Evolutionary conservation across 2,797 vertebrate species (phyloP).

Genomic region (Chelon labrosus): DNA sequence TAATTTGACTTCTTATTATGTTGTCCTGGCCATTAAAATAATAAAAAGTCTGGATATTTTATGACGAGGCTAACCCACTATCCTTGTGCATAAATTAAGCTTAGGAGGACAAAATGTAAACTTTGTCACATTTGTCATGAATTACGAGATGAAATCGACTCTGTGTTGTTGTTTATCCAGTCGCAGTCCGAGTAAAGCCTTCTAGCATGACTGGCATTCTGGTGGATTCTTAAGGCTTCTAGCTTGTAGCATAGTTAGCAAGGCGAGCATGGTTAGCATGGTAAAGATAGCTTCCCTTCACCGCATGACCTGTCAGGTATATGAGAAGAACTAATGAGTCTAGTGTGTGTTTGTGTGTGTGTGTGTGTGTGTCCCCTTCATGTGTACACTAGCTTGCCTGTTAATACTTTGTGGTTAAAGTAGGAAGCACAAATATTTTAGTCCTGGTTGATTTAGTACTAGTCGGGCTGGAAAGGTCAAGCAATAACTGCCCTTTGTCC

Average conservation of each 20-base stretch:
- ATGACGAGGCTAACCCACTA: too few species aligned
- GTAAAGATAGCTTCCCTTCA: conserved; percentile 62
- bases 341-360: not conserved
- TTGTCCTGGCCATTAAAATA: too few species aligned
- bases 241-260: conserved; percentile 38
- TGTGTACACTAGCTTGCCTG: not conserved
- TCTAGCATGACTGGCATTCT: conserved; percentile 6
- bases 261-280: conserved; percentile 50
- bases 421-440: too few species aligned
- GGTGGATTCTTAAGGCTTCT: conserved; percentile 9
- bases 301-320: conserved; percentile 26
- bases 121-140: not conserved
- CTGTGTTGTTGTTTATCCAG: not conserved
- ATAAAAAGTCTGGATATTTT: too few species aligned
- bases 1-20: too few species aligned
- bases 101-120: not conserved
- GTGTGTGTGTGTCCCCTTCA: too few species aligned
- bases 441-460: too few species aligned
- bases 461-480: too few species aligned
- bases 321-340: conserved; percentile 48
- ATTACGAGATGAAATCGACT: not conserved
- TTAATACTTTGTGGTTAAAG: too few species aligned
- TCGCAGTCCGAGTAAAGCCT: not conserved
- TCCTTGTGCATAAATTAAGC: not conserved
- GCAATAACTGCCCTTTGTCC: too few species aligned